Conservation (phyloP, 1,140 invertebrate species). For the Thaumetopoea pityocampa region DNA sequence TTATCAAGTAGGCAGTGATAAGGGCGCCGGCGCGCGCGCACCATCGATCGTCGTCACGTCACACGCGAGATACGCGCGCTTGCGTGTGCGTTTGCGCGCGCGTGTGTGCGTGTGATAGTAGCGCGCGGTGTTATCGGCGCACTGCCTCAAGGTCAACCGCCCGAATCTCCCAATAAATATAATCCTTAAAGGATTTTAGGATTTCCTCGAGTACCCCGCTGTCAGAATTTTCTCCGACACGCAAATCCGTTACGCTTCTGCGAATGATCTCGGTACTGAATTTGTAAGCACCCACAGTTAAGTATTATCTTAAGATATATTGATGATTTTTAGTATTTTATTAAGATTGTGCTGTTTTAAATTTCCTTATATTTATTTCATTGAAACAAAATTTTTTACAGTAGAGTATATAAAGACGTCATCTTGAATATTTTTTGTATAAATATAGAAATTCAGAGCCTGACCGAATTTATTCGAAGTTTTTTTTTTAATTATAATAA, state of each 20-base stretch:
- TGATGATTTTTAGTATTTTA: too few species aligned
- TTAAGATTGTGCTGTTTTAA: too few species aligned
- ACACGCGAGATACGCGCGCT: slow-evolving; percentile 40
- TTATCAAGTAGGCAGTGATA: slow-evolving; percentile 57
- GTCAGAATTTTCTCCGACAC: slow-evolving; percentile 13
- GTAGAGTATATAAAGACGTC: too few species aligned
- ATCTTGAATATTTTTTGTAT: too few species aligned
- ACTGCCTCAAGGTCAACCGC: slow-evolving; percentile 40
- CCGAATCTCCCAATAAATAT: slow-evolving; percentile 32
- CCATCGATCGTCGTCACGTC: slow-evolving; percentile 51
- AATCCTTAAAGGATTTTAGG: slow-evolving; percentile 36
- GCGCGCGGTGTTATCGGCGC: slow-evolving; percentile 45
- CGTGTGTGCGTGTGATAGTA: slow-evolving; percentile 39
- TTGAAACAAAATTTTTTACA: too few species aligned
- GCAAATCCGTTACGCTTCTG: slow-evolving; percentile 6
- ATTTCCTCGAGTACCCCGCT: slow-evolving; percentile 26
- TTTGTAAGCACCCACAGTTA: too few species aligned
- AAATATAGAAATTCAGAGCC: too few species aligned
- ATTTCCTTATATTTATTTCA: too few species aligned
- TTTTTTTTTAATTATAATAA: too few species aligned
- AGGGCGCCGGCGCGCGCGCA: slow-evolving; percentile 37
- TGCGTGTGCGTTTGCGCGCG: too few species aligned
- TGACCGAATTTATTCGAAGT: too few species aligned
- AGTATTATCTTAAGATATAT: too few species aligned
- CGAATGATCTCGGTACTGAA: slow-evolving; percentile 1